Evolutionary conservation across 2,113 vertebrate genomes (phyloP), one percentile per base, ranked within the genome.

Genomic region (Lophotis ruficrista): DNA sequence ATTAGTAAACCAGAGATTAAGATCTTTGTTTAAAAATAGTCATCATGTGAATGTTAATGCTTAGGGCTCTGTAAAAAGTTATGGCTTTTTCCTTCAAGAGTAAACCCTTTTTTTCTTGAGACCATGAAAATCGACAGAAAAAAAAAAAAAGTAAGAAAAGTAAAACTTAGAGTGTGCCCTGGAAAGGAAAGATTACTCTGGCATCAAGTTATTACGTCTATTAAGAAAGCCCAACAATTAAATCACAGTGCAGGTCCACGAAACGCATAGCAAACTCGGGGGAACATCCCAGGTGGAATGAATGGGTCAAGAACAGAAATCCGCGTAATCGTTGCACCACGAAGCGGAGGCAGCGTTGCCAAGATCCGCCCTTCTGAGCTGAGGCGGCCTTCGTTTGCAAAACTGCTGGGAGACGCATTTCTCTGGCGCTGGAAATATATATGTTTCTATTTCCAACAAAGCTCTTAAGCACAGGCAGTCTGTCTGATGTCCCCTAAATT

Each of bases 371-470:
- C 61, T 97, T 80, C 83, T 17, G 61, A 92, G 73, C 84, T 95
- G 47, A 80, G 58, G 71, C 77, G 94, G 48, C 8, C 80, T 73
- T 79, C 17, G 5, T 18, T 53, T 92, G 87, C 48, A 84, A 82
- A 97, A 91, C 57, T 93, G 83, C 75, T 95, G 41, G 71, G 93
- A 91, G 62, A 93, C 41, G 9, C 38, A 70, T 87, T 95, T 89
- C 47, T 43, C 61, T 93, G 91, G 47, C 66, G 72, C 48, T 89
- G 87, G 54, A 94, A 95, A 91, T 71, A 80, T 5, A 15, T 33
- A 12, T 51, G 66, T 33, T 3, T 71, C 8, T 54, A 89, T 94
- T 97, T 96, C 60, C 89, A 38, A 60, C 51, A 91, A 85, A 85
- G 45, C 58, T 93, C 19, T 87, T 92, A 66, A 68, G 48, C 1